Base-by-base conservation (phyloP, 2,797 vertebrate species). In the Pangasius krempfi region DNA sequence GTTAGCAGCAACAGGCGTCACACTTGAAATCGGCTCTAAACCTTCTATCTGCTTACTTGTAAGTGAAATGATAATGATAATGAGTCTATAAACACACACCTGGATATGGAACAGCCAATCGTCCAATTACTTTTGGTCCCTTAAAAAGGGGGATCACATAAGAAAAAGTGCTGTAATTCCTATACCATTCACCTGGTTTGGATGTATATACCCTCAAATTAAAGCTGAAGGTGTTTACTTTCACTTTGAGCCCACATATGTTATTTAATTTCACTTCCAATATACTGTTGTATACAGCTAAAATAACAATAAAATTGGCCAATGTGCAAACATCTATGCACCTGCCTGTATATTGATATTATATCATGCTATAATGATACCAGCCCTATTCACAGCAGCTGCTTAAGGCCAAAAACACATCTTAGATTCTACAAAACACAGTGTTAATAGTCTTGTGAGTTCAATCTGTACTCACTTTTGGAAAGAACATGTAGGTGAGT, bases 401-500 rank as follows among this genome's bases (percentile, higher is more conserved):
- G 6, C 14, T 52, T 16, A 14, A n/a, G 27, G 2, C 40, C 22
- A 72, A 75, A 75, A n/a, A n/a, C 12, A 52, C 20, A 44, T n/a
- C 2, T 33, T 79, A 18, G 18, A 33, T 30, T 33, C 76, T 79
- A 33, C 10, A 80, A 58, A 33, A 33, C 16, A 25, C 18, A 8
- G 52, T 25, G 18, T 5, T 56, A 37, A 40, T 5, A 40, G 27
- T 16, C 14, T 52, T 70, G 7, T 0, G 13, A 22, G 20, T 12
- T 78, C 0, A 84, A 37, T 68, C 20, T 54, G 18, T 40, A 84
- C 88, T 94, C 93, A 97, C 96, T 93, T 93, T 96, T 0, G 96
- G 96, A 89, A 96, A 97, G 93, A 97, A 96, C 96, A 97, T 96
- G 56, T 94, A 96, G 60, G 90, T 93, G 92, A 97, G 94, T 89